A percentile compares a stretch with the other conserved stretches of the same genome.
Conservation (phyloP, 1,140 invertebrate genomes). For the Drosophila kanapiae region DNA sequence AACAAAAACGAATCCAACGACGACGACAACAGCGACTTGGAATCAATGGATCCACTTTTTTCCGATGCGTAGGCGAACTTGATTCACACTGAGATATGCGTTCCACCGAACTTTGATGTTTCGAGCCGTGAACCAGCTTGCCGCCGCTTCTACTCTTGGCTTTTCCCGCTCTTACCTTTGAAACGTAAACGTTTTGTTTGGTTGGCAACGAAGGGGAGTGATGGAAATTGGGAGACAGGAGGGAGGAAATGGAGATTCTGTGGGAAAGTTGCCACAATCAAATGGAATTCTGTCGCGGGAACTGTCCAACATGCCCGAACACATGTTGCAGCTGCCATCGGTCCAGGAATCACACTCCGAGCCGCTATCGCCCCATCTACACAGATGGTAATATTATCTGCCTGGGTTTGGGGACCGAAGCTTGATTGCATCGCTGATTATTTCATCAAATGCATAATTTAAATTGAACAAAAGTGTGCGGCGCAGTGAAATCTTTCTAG, state of each 20-base stretch:
- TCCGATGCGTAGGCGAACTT: slow-evolving; percentile 77
- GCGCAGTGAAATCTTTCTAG: slow-evolving; percentile 60
- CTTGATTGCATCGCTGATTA: slow-evolving; percentile 80
- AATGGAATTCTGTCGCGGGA: slow-evolving; percentile 75
- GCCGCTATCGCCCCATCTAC: slow-evolving; percentile 54
- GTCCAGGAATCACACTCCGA: slow-evolving; percentile 34
- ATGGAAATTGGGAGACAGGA: not conserved
- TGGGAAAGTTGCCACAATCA: slow-evolving; percentile 79
- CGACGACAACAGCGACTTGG: slow-evolving; percentile 58
- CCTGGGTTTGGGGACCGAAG: slow-evolving; percentile 35
- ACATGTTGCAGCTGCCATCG: slow-evolving; percentile 69
- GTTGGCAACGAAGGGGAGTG: slow-evolving; percentile 6
- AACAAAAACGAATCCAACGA: slow-evolving; percentile 30
- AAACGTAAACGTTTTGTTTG: slow-evolving; percentile 73
- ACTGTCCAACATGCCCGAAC: slow-evolving; percentile 70
- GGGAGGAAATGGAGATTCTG: slow-evolving; percentile 63
- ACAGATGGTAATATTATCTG: slow-evolving; percentile 65
- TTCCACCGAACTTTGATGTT: slow-evolving; percentile 83
- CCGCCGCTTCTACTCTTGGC: slow-evolving; percentile 24
- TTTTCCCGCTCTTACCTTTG: slow-evolving; percentile 25
- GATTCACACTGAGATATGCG: slow-evolving; percentile 81
- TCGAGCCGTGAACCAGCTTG: slow-evolving; percentile 68
- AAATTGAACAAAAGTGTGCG: slow-evolving; percentile 70
- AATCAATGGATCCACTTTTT: slow-evolving; percentile 83
- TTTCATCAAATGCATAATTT: slow-evolving; percentile 81